Percentiles rank a stretch among this genome's conserved stretches.
Evolutionary conservation across 1,140 invertebrate species (phyloP).

Genomic region (Achroia grisella): DNA sequence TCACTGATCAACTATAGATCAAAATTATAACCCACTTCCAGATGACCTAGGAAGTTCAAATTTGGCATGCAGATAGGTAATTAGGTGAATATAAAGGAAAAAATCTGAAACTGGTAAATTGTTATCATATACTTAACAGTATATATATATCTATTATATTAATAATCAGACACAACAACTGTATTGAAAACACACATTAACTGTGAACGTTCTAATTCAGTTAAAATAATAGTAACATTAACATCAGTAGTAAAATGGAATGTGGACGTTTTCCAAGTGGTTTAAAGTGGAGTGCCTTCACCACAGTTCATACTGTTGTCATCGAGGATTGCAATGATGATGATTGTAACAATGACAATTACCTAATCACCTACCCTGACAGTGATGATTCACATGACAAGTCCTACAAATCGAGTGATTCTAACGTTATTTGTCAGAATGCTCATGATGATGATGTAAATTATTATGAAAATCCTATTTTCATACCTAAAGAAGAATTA

Average conservation of each 20-base stretch:
- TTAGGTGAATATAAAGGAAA: too few relatives aligned
- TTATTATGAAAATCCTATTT: slow-evolving; percentile 45
- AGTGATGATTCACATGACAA: slow-evolving; percentile 1
- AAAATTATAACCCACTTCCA: too few relatives aligned
- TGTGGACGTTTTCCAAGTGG: slow-evolving; percentile 37
- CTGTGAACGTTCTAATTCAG: not conserved
- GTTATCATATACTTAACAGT: too few relatives aligned
- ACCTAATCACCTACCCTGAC: slow-evolving; percentile 43
- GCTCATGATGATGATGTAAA: not conserved
- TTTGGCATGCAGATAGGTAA: too few relatives aligned
- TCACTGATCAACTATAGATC: too few relatives aligned
- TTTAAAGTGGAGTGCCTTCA: slow-evolving; percentile 40
- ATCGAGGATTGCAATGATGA: slow-evolving; percentile 27
- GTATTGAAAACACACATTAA: too few relatives aligned
- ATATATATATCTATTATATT: too few relatives aligned
- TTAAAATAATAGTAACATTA: slow-evolving; percentile 10
- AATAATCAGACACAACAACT: too few relatives aligned
- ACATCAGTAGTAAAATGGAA: slow-evolving; percentile 40
- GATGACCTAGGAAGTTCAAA: too few relatives aligned
- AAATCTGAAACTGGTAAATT: too few relatives aligned
- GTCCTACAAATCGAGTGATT: too few relatives aligned
- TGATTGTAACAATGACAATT: slow-evolving; percentile 33
- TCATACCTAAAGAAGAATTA: slow-evolving; percentile 4
- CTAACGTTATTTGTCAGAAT: not conserved
- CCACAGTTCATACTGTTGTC: slow-evolving; percentile 16